Evolutionary conservation across 1,140 invertebrate species (phyloP), one percentile per base, ranked within the genome.

Genomic region (Papilio polyxenes): DNA sequence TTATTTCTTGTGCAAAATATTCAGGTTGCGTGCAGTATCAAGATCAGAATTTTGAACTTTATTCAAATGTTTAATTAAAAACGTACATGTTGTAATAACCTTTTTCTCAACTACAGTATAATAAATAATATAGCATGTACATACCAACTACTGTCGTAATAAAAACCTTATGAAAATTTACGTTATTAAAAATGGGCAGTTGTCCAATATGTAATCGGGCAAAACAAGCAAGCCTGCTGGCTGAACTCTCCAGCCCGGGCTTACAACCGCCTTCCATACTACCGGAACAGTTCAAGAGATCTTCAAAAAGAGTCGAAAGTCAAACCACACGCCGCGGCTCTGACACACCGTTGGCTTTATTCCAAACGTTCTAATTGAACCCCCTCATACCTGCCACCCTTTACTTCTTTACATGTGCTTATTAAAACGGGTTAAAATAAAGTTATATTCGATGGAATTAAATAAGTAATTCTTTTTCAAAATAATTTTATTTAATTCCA

Each of bases 331-430:
- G 62, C 23, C 31, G 62, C 62, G 62, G 62, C 62, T 15, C 62
- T 9, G 23, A 65, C 62, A 65, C 23, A 11, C 20, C 23, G 62
- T 65, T 65, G 62, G 62, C 62, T 72, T 72, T 37, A 40, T 72
- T 72, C 65, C 65, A 72, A 72, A 72, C 10, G 31, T 72, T 23
- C 65, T 72, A 72, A 72, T 72, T 72, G 31, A 72, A 72, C 4
- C 65, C 65, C 62, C 62, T 65, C 62, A 10, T 31, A 31, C 62
- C 23, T 65, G 56, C 56, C 56, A 59, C 56, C 56, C 62, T 65
- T 65, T 13, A 31, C 62, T 65, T 11, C 62, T 31, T 31, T 65
- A 65, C 23, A 20, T 65, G 62, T 65, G n/a, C n/a, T 20, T 59
- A 59, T 59, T 59, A 59, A 59, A 59, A 51, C 7, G 7, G 7